These are phyloP conservation scores for Folsomia candida DNA, from an alignment of 2,888 invertebrate species.

Conservation along the genomic window DNA sequence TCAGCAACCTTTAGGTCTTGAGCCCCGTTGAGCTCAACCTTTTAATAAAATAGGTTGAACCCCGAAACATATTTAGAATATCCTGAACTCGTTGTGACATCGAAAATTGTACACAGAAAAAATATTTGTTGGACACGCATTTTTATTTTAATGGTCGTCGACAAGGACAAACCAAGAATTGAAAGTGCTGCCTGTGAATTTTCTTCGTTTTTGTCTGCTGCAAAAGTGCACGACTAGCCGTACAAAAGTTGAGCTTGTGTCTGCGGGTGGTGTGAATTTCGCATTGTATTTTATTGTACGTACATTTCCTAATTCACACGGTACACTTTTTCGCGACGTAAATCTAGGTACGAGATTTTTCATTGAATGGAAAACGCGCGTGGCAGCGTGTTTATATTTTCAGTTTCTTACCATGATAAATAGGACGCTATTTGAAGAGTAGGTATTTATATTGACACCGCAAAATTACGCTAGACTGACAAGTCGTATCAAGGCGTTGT, in stretches of 20 bases:
- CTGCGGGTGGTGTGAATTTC: background rate
- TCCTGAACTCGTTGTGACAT: background rate
- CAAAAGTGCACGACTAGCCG: background rate
- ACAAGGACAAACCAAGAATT: background rate
- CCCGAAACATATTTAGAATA: background rate
- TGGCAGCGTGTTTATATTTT: background rate
- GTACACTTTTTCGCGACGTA: slow-evolving; percentile 18
- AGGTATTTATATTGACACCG: background rate
- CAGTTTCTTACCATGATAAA: background rate
- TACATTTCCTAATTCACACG: slow-evolving; percentile 36
- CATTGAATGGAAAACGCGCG: no score
- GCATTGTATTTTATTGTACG: no score
- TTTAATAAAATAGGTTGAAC: background rate
- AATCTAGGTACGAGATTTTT: no score
- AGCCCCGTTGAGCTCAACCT: no score
- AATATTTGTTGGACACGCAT: background rate
- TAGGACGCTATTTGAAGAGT: no score
- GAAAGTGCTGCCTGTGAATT: background rate
- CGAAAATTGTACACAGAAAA: background rate
- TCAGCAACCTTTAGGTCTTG: no score
- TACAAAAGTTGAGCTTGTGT: no score
- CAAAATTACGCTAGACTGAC: no score
- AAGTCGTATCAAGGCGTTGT: no score
- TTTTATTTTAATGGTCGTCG: no score
- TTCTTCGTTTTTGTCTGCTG: no score